Evolutionary conservation across 1,140 invertebrate genomes (phyloP), one percentile per base, ranked within the genome.

Genomic region (Platyura marginata): DNA sequence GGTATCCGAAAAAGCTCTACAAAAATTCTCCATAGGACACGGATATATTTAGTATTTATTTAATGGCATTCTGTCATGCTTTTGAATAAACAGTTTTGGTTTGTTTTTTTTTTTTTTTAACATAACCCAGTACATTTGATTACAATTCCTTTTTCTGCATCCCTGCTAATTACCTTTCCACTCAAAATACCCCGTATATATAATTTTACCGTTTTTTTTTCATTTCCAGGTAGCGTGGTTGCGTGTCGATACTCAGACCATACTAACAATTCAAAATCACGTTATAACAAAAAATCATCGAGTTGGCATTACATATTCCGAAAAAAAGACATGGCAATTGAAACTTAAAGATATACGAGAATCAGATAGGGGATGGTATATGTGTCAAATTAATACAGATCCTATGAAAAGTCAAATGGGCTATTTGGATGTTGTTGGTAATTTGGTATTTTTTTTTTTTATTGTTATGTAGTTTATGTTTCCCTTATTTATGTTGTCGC

Each of bases 191-290:
- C 6, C 25, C 25, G 6, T 29, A 29, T 8, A 29, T 18, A 36
- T 36, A 36, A 10, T n/a, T 36, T 36, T n/a, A 10, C 15, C 16
- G 10, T 18, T 36, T n/a, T 36, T 18, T 36, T 37, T 25, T 43
- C 20, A 13, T 6, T 69, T 64, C 3, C 57, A 89, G 85, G 82
- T 91, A 32, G 87, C 86, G 29, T 89, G 85, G 82, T 62, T 90
- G 32, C 66, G 81, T 35, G 81, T 89, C 23, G 85, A 90, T 60
- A 90, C 86, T n/a, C 85, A 90, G 60, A 86, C 86, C 0, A 88
- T 88, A 44, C 63, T 89, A 16, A 87, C 84, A n/a, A 87, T 89
- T 53, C 81, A 85, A 51, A 77, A 65, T 52, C 78, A 85, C 62
- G 79, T 85, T 39, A 86, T 88, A 53, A 87, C 83, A 20, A 75